These are phyloP conservation scores for Drosophila burlai DNA, from an alignment of 1,140 invertebrate genomes.

Conservation along the genomic window DNA sequence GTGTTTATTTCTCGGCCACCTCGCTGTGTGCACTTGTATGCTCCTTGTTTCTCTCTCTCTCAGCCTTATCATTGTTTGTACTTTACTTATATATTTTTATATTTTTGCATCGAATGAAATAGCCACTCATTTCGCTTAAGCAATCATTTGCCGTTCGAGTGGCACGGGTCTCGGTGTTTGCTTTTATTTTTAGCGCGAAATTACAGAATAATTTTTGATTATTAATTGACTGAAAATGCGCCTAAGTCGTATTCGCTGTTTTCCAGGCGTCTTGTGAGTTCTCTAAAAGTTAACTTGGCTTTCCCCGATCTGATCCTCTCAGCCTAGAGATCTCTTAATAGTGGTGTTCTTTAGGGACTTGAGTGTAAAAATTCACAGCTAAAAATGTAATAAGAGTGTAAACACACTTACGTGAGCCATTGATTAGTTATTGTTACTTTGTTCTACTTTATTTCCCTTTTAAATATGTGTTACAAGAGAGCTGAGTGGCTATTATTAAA, in stretches of 20 bases:
- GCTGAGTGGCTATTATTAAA: background rate
- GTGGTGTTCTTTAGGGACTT: background rate
- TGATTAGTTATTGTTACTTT: background rate
- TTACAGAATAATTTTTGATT: slow-evolving; percentile 39
- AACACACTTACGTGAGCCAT: slow-evolving; percentile 2
- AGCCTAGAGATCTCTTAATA: background rate
- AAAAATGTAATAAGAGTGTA: background rate
- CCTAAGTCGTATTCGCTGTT: slow-evolving; percentile 36
- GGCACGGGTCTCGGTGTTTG: slow-evolving; percentile 10
- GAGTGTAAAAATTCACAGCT: background rate
- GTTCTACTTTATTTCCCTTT: background rate
- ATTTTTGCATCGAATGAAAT: slow-evolving; percentile 34
- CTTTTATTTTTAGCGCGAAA: slow-evolving; percentile 42
- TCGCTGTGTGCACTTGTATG: slow-evolving; percentile 24
- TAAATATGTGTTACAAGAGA: background rate
- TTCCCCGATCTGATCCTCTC: slow-evolving; percentile 19
- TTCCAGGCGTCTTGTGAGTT: slow-evolving; percentile 60
- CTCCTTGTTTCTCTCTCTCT: slow-evolving; percentile 14
- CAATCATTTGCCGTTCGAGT: slow-evolving; percentile 33
- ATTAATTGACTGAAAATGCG: slow-evolving; percentile 47
- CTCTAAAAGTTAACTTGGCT: background rate
- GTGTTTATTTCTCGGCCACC: slow-evolving; percentile 7
- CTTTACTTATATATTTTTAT: slow-evolving; percentile 31
- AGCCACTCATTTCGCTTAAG: slow-evolving; percentile 30
- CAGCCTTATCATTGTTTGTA: slow-evolving; percentile 50